These are phyloP conservation scores for Brienomyrus brachyistius DNA, from an alignment of 2,113 vertebrate species.

Conservation along the genomic window DNA sequence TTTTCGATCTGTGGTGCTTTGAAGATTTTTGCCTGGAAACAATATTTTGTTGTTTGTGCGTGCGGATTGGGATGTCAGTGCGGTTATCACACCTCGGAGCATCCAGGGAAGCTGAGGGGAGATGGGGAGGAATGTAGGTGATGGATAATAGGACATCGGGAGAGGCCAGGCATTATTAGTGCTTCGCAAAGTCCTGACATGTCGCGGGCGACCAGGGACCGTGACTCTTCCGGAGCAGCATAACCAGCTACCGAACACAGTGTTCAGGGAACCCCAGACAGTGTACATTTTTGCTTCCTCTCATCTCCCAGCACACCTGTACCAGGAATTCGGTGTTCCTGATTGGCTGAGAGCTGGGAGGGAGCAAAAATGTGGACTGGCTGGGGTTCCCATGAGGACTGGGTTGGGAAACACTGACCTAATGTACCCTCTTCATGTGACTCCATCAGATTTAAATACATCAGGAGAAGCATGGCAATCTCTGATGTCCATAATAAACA, in stretches of 20 bases:
- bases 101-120: background rate
- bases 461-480: background rate
- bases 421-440: background rate
- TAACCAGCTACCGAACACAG: background rate
- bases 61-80: background rate
- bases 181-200: background rate
- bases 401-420: too few species aligned
- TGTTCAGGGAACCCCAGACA: too few species aligned
- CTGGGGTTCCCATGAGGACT: too few species aligned
- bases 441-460: background rate
- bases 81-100: background rate
- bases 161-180: background rate
- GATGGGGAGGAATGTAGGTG: background rate
- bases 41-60: slow-evolving; percentile 5
- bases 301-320: too few species aligned
- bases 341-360: too few species aligned
- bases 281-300: too few species aligned
- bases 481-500: background rate
- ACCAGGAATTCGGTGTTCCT: too few species aligned
- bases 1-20: background rate
- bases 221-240: background rate
- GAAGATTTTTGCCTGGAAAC: slow-evolving; percentile 7
- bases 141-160: background rate
- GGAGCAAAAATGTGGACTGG: too few species aligned
- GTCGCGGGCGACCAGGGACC: background rate